A percentile compares a stretch with the other conserved stretches of the same genome.
Conservation (phyloP, 2,797 vertebrate genomes). For the Coreius guichenoti region DNA sequence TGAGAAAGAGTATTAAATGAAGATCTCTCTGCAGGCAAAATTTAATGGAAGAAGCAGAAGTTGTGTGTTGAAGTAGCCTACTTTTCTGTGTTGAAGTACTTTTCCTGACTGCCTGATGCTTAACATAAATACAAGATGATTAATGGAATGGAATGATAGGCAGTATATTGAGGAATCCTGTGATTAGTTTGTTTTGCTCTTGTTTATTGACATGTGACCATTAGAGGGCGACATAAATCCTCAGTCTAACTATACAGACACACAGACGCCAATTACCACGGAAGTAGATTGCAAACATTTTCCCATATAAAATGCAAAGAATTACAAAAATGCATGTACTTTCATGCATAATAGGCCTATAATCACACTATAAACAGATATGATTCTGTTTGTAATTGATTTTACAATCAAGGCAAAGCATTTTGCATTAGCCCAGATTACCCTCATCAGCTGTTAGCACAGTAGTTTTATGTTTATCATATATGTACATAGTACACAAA, state of each 20-base stretch:
- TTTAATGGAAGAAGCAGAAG: background rate
- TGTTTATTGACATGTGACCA: background rate
- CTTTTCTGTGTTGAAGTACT: too few relatives aligned
- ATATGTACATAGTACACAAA: background rate
- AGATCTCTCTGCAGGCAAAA: background rate
- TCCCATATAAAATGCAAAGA: background rate
- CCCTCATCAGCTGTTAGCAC: background rate
- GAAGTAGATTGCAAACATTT: background rate
- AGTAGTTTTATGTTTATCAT: background rate
- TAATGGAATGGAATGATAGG: background rate
- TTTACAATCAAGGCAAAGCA: background rate
- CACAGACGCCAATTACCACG: background rate
- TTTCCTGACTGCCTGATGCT: background rate
- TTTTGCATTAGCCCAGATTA: background rate
- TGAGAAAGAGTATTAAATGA: slow-evolving; percentile 2
- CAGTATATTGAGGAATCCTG: background rate
- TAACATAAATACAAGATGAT: background rate
- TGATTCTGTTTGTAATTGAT: background rate
- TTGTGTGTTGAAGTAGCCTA: background rate
- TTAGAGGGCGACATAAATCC: slow-evolving; percentile 26
- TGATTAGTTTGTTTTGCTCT: background rate
- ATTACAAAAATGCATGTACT: background rate
- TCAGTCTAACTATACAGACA: background rate
- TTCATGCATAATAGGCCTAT: background rate
- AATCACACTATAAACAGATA: background rate